Evolutionary conservation across 2,113 vertebrate genomes (phyloP).

Genomic region (Podarcis muralis): DNA sequence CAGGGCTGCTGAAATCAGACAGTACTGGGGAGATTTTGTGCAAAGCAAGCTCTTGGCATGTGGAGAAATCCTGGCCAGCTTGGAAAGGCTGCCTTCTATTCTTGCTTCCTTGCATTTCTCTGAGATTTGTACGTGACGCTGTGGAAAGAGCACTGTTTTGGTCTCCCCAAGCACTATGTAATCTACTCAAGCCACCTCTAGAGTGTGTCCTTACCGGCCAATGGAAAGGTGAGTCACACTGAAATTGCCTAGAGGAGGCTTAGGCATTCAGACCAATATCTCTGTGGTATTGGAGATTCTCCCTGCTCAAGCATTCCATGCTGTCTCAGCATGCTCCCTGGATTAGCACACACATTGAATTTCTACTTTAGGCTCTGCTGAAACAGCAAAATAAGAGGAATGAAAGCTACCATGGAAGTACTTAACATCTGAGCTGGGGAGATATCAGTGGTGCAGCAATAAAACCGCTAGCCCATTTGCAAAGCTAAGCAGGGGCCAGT

Average conservation of each 20-base stretch:
- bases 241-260: neutral
- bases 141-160: neutral
- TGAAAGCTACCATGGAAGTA: neutral
- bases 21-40: neutral
- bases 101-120: neutral
- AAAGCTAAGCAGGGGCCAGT: too few relatives aligned
- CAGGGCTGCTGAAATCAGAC: too few relatives aligned
- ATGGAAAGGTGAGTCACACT: neutral
- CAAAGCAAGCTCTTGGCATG: neutral
- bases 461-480: too few relatives aligned
- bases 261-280: neutral
- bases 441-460: too few relatives aligned
- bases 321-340: neutral
- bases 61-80: neutral
- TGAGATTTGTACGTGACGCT: neutral
- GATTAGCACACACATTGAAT: neutral
- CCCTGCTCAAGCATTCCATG: accelerated
- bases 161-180: neutral
- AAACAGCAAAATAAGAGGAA: neutral
- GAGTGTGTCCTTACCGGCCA: neutral
- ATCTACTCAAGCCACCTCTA: neutral
- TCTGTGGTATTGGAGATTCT: accelerated
- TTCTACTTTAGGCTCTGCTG: neutral
- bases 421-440: neutral
- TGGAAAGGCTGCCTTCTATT: neutral